Conservation (phyloP, 2,888 invertebrate species). For the Plutella xylostella region DNA sequence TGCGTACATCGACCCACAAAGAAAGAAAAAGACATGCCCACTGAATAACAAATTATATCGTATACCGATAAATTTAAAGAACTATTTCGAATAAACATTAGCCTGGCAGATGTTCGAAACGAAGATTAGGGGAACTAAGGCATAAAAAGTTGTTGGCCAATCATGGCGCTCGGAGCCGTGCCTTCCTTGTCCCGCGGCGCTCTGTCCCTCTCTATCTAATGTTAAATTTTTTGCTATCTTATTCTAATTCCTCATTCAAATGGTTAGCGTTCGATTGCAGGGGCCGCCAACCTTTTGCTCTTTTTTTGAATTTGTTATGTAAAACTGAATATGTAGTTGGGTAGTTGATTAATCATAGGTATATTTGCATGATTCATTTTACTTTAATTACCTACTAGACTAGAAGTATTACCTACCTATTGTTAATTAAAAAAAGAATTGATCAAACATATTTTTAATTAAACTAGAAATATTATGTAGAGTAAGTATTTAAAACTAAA, state of each 20-base stretch:
- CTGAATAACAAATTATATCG: conserved; percentile 51
- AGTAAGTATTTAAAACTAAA: too few species aligned
- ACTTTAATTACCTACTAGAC: too few species aligned
- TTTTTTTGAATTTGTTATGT: neutral
- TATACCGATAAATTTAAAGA: conserved; percentile 55
- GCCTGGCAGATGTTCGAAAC: conserved; percentile 62
- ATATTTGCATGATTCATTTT: too few species aligned
- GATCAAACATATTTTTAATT: too few species aligned
- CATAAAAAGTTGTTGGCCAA: conserved; percentile 68
- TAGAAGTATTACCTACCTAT: too few species aligned
- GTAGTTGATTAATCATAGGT: too few species aligned
- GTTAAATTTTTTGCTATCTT: conserved; percentile 65
- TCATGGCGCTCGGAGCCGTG: conserved; percentile 32
- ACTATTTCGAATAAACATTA: conserved; percentile 61
- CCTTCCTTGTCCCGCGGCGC: conserved; percentile 39
- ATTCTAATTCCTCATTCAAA: conserved; percentile 68
- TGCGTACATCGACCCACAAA: conserved; percentile 48
- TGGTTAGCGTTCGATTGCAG: conserved; percentile 54
- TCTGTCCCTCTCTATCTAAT: conserved; percentile 55
- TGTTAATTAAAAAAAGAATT: too few species aligned
- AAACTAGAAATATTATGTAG: too few species aligned
- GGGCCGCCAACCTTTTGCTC: conserved; percentile 46
- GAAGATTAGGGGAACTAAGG: conserved; percentile 69
- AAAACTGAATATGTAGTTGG: too few species aligned
- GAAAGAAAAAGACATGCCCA: conserved; percentile 30